Conservation (phyloP, 2,797 vertebrate species). For the Urocyon cinereoargenteus region DNA sequence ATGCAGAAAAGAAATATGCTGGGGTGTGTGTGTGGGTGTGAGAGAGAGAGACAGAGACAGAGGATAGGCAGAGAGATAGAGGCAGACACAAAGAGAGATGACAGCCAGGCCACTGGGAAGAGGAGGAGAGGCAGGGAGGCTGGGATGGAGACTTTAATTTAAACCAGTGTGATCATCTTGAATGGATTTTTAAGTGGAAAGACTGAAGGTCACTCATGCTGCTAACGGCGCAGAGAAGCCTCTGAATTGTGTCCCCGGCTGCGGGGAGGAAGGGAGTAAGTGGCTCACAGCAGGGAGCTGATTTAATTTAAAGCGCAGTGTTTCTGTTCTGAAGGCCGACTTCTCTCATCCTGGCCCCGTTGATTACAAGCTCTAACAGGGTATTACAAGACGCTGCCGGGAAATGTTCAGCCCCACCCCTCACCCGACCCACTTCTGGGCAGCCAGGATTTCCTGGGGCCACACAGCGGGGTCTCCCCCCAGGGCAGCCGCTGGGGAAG, state of each 20-base stretch:
- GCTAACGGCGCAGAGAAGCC: slow-evolving; percentile 79
- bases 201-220: slow-evolving; percentile 87
- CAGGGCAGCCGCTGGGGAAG: not conserved
- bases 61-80: rapidly evolving
- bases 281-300: slow-evolving; percentile 75
- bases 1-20: not conserved
- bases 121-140: not conserved
- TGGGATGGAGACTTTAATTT: slow-evolving; percentile 8
- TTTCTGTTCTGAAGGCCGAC: slow-evolving; percentile 81
- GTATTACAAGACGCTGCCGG: slow-evolving; percentile 64
- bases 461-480: not conserved
- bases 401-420: not conserved
- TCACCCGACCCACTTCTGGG: not conserved
- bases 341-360: slow-evolving; percentile 79
- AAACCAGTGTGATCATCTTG: slow-evolving; percentile 79
- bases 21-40: not conserved
- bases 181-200: slow-evolving; percentile 81
- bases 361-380: slow-evolving; percentile 79
- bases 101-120: rapidly evolving
- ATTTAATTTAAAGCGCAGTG: slow-evolving; percentile 80
- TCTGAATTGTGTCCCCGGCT: slow-evolving; percentile 77
- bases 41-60: not conserved
- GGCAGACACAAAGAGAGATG: not conserved
- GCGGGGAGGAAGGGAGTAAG: slow-evolving; percentile 74
- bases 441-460: not conserved